phyloP scores from a whole-genome alignment of 2,888 invertebrate species.

The Protodeltote pygarga region DNA sequence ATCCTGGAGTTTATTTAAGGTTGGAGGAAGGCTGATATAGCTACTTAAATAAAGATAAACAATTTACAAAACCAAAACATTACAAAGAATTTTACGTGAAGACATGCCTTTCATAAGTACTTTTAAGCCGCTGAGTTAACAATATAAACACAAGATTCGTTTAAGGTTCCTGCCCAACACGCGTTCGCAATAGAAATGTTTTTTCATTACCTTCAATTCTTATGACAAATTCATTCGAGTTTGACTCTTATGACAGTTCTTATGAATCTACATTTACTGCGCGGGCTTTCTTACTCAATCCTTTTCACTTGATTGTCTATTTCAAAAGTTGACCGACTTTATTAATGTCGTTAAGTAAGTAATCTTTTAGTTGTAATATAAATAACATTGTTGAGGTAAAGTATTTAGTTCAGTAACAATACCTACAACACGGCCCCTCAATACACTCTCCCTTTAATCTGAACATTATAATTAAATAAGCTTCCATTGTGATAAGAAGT shows the following conservation, averaged over 20 bases:
- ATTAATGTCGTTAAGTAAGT: too few species aligned
- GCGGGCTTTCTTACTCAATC: constrained; percentile 47
- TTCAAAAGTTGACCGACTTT: constrained; percentile 32
- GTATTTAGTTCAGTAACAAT: too few species aligned
- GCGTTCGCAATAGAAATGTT: constrained; percentile 53
- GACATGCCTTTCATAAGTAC: constrained; percentile 24
- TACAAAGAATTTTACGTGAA: constrained; percentile 30
- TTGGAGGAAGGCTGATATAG: constrained; percentile 15
- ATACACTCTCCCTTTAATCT: too few species aligned
- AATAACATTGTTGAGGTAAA: too few species aligned
- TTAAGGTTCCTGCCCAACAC: constrained; percentile 43
- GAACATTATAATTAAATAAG: too few species aligned
- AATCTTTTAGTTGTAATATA: too few species aligned
- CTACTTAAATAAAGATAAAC: constrained; percentile 31
- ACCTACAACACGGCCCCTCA: too few species aligned
- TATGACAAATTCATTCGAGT: constrained; percentile 64
- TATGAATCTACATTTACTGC: constrained; percentile 58
- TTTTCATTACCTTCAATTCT: constrained; percentile 56
- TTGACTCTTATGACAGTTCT: constrained; percentile 55
- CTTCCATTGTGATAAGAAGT: not conserved
- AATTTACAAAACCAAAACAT: constrained; percentile 37
- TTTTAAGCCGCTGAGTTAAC: constrained; percentile 37
- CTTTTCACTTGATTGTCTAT: constrained; percentile 47
- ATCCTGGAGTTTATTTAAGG: constrained; percentile 29
- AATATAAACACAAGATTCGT: constrained; percentile 53